Percentiles rank a stretch among this genome's conserved stretches.
Conservation (phyloP, 2,888 invertebrate genomes). For the Diadromus collaris region DNA sequence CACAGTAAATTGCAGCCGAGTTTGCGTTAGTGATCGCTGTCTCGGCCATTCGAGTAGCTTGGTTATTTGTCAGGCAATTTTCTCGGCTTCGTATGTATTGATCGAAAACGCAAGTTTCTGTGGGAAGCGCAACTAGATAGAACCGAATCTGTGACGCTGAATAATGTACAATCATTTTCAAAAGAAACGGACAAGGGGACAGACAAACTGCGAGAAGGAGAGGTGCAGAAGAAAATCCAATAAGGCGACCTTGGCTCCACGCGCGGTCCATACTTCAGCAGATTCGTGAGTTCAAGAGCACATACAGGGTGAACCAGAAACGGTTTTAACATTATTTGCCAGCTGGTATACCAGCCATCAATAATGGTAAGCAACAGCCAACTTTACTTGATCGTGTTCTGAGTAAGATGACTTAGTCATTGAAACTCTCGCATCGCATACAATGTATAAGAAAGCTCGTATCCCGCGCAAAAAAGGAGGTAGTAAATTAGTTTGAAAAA, state of each 20-base stretch:
- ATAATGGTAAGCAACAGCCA: no score
- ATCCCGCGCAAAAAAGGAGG: no score
- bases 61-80: not conserved
- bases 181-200: not conserved
- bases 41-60: not conserved
- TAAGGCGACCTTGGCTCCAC: constrained; percentile 33
- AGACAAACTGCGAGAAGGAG: not conserved
- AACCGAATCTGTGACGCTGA: not conserved
- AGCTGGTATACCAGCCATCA: no score
- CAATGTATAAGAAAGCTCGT: not conserved
- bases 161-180: constrained; percentile 2
- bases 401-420: not conserved
- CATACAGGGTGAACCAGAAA: not conserved
- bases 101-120: not conserved
- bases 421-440: not conserved
- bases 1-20: not conserved
- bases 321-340: not conserved
- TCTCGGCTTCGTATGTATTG: not conserved
- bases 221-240: constrained; percentile 19
- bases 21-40: not conserved
- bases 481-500: no score
- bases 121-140: not conserved
- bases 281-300: constrained; percentile 10
- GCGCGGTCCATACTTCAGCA: constrained; percentile 13
- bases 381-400: no score